A percentile compares a stretch with the other conserved stretches of the same genome.
phyloP scores from a whole-genome alignment of 2,797 vertebrate genomes.

The Dermochelys coriacea region DNA sequence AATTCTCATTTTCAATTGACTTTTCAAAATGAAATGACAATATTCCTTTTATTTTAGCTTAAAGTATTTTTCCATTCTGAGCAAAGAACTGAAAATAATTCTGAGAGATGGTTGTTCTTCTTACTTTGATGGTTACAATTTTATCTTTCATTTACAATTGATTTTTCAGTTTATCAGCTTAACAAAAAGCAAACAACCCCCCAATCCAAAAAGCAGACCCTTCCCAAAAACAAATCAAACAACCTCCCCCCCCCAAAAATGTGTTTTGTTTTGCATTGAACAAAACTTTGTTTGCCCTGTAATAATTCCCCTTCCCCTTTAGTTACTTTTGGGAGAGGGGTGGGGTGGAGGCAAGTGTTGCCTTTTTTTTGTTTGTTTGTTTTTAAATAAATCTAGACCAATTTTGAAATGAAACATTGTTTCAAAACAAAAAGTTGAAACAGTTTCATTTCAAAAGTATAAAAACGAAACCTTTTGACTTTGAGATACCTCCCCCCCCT shows the following conservation, averaged over 20 bases:
- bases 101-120: neutral
- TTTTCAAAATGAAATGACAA: neutral
- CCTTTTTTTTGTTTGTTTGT: too few species aligned
- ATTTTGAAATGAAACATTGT: too few species aligned
- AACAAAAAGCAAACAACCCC: neutral
- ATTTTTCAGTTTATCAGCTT: neutral
- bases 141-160: neutral
- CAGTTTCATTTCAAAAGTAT: too few species aligned
- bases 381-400: too few species aligned
- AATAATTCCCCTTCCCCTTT: neutral
- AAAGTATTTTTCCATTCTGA: neutral
- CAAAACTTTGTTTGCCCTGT: neutral
- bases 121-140: neutral
- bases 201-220: too few species aligned
- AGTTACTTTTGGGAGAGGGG: neutral
- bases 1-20: neutral
- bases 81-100: neutral
- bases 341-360: too few species aligned
- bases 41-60: neutral
- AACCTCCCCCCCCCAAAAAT: too few species aligned
- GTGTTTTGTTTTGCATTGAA: neutral
- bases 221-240: too few species aligned
- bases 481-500: too few species aligned
- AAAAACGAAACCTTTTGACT: too few species aligned
- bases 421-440: too few species aligned